Conservation (phyloP, 2,113 vertebrate genomes). For the Fregata magnificens region DNA sequence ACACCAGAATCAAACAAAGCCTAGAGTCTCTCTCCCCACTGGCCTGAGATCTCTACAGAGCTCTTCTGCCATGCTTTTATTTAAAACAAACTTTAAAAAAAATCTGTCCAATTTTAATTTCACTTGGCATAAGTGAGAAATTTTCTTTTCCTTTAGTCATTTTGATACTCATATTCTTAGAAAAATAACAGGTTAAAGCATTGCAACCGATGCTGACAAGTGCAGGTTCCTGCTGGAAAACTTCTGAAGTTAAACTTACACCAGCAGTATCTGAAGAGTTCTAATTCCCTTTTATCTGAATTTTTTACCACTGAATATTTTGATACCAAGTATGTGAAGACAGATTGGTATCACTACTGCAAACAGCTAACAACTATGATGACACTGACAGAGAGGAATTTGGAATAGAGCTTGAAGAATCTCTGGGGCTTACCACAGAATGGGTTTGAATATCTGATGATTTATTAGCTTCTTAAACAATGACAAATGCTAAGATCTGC, state of each 20-base stretch:
- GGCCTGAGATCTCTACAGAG: neutral
- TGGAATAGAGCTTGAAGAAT: neutral
- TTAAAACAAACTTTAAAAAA: constrained; percentile 40
- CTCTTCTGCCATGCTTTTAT: neutral
- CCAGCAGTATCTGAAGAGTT: neutral
- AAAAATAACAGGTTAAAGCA: neutral
- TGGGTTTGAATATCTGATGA: neutral
- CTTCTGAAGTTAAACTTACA: neutral
- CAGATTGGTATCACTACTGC: neutral
- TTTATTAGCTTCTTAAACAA: neutral
- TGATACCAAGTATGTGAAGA: neutral
- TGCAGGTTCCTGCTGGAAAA: neutral
- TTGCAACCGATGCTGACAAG: neutral
- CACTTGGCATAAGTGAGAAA: neutral
- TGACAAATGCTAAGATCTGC: neutral
- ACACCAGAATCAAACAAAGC: constrained; percentile 35
- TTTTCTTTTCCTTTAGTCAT: neutral
- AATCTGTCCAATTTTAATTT: neutral
- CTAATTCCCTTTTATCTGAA: neutral
- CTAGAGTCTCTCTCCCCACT: neutral
- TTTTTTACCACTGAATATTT: neutral
- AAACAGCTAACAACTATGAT: neutral
- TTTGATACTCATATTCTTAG: constrained; percentile 16
- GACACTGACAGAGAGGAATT: neutral
- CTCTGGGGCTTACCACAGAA: neutral